These are phyloP conservation scores for Poecilia velifera DNA, from an alignment of 2,797 vertebrate genomes.

Conservation along the genomic window DNA sequence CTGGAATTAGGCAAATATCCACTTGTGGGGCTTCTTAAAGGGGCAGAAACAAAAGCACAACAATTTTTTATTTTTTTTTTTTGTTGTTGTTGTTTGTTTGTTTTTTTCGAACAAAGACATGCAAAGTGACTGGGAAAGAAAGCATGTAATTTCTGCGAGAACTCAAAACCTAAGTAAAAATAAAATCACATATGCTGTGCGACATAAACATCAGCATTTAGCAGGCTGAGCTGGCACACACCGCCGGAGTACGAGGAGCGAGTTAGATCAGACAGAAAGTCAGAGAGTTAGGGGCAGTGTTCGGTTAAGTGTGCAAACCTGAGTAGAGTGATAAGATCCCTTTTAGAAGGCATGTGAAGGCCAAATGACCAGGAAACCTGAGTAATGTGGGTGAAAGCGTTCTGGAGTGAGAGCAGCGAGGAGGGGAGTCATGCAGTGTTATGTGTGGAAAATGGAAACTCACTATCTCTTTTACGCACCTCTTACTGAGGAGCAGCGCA, in stretches of 20 bases:
- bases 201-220: not conserved
- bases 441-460: constrained; percentile 73
- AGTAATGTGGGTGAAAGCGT: constrained; percentile 75
- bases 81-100: no score
- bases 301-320: constrained; percentile 74
- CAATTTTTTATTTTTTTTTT: not conserved
- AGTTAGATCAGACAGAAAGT: constrained; percentile 44
- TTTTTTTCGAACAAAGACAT: constrained; percentile 14
- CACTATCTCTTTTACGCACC: constrained; percentile 64
- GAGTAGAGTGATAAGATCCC: constrained; percentile 78
- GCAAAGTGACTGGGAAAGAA: constrained; percentile 18
- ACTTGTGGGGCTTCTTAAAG: constrained; percentile 75
- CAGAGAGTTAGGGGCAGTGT: constrained; percentile 56
- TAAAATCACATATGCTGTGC: constrained; percentile 21
- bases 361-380: constrained; percentile 76
- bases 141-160: constrained; percentile 15
- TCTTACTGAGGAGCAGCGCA: constrained; percentile 46
- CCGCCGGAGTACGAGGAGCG: constrained; percentile 19
- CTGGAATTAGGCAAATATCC: constrained; percentile 81
- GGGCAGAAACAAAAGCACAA: constrained; percentile 45
- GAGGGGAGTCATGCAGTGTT: constrained; percentile 68
- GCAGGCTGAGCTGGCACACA: constrained; percentile 21
- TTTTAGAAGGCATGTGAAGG: constrained; percentile 74
- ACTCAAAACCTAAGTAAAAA: not conserved
- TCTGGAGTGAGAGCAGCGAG: constrained; percentile 59